A percentile compares a stretch with the other conserved stretches of the same genome.
Conservation (phyloP, 2,797 vertebrate genomes). For the Urosaurus nigricauda region DNA sequence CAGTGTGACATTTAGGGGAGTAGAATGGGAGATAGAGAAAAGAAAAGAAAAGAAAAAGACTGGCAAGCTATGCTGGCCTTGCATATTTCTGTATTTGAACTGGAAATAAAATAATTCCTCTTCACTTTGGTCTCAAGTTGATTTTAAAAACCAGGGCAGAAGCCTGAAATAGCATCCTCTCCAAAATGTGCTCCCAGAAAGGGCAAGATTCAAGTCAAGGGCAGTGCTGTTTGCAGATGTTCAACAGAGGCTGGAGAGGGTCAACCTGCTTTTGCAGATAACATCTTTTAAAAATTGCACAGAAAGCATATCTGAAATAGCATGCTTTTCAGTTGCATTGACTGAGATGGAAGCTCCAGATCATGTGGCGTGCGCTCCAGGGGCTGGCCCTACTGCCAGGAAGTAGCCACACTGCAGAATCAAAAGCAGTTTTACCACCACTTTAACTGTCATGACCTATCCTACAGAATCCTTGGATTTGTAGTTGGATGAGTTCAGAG, state of each 20-base stretch:
- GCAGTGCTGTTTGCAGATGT: no score
- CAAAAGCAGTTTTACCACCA: no score
- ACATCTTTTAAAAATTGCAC: background rate
- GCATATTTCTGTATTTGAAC: background rate
- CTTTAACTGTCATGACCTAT: no score
- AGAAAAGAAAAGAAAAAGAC: no score
- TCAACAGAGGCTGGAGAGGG: background rate
- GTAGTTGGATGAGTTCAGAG: no score
- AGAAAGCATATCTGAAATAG: background rate
- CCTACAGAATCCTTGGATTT: no score
- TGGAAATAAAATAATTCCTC: background rate
- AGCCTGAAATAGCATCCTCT: background rate
- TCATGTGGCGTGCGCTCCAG: background rate
- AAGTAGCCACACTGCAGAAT: no score
- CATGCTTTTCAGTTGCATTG: background rate
- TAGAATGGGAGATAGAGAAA: background rate
- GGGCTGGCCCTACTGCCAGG: no score
- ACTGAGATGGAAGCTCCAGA: background rate
- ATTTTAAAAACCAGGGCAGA: background rate
- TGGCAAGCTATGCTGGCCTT: background rate
- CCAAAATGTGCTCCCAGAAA: background rate
- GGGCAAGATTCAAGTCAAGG: background rate
- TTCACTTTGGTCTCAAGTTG: background rate
- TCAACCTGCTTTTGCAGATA: background rate
- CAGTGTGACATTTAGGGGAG: background rate